phyloP scores from a whole-genome alignment of 1,140 invertebrate species.

The Brachionus koreanus region DNA sequence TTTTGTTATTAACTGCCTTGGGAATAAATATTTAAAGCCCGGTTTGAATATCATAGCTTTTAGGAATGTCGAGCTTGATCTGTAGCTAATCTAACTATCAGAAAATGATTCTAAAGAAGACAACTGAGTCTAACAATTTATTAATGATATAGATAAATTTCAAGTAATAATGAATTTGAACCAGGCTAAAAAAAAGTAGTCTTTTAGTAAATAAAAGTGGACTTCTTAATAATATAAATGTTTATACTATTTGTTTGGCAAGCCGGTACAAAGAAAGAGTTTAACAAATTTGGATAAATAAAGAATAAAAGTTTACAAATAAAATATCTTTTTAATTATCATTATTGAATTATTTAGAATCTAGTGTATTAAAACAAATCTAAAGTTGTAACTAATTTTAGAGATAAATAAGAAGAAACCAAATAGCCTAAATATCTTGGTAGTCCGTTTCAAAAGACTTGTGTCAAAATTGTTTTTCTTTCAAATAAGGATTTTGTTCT shows the following conservation, averaged over 20 bases:
- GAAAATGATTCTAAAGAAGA: background rate
- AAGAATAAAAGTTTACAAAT: background rate
- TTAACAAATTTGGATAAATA: background rate
- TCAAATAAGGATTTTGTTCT: background rate
- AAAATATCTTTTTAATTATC: constrained; percentile 21
- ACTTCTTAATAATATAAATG: background rate
- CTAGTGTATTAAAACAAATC: constrained; percentile 32
- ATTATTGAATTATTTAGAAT: constrained; percentile 6
- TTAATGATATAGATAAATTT: background rate
- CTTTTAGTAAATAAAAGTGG: background rate
- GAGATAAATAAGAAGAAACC: background rate
- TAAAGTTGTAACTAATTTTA: constrained; percentile 4
- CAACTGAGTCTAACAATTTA: background rate
- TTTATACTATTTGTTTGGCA: background rate
- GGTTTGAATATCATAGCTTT: background rate
- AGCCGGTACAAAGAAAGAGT: background rate
- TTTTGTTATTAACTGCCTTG: background rate
- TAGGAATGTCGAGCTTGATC: background rate
- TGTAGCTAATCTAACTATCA: background rate
- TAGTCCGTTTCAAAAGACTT: background rate
- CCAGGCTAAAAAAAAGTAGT: background rate
- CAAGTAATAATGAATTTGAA: background rate
- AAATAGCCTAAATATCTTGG: constrained; percentile 5
- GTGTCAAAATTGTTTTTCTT: constrained; percentile 3
- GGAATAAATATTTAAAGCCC: background rate